Evolutionary conservation across 30 jellyfish, hydroid and myxozoan genomes (phyloP).

Genomic region (Aurelia coerulea): DNA sequence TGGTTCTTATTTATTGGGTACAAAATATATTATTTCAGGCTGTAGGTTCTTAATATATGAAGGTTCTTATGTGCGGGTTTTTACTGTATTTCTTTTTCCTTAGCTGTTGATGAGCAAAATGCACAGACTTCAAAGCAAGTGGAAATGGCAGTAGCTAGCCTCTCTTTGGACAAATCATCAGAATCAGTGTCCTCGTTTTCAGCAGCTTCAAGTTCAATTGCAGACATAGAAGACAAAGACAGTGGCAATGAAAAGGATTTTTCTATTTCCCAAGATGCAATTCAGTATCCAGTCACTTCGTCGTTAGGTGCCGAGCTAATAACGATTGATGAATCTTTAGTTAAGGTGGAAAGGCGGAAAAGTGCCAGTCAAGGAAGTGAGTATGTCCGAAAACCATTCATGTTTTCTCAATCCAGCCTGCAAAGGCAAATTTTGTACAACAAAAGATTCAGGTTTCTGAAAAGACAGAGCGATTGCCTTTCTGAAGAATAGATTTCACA

Average conservation of each 20-base stretch:
- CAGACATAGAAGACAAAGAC: slow-evolving; percentile 80
- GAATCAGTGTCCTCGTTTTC: slow-evolving; percentile 55
- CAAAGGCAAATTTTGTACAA: too few relatives aligned
- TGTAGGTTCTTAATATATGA: too few relatives aligned
- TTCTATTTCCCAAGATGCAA: slow-evolving; percentile 11
- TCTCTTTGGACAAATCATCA: slow-evolving; percentile 47
- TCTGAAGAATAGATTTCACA: too few relatives aligned
- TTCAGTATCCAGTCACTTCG: slow-evolving; percentile 1
- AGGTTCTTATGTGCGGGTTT: too few relatives aligned
- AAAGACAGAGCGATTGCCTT: too few relatives aligned
- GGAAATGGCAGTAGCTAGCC: slow-evolving; percentile 67
- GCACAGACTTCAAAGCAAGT: slow-evolving; percentile 72
- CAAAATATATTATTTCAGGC: too few relatives aligned
- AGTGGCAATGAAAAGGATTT: slow-evolving; percentile 68
- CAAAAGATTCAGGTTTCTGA: too few relatives aligned
- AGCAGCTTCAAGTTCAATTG: slow-evolving; percentile 57
- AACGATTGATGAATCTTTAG: slow-evolving; percentile 33
- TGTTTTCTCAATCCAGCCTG: background rate
- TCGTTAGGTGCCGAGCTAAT: slow-evolving; percentile 20
- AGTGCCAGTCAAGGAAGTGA: slow-evolving; percentile 88
- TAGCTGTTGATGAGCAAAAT: slow-evolving; percentile 90
- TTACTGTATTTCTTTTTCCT: background rate
- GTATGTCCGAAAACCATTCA: background rate
- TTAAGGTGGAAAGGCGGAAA: slow-evolving; percentile 51
- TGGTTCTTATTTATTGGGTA: too few relatives aligned